These are phyloP conservation scores for Carcinoscorpius rotundicauda DNA, from an alignment of 1,140 invertebrate species.

Conservation along the genomic window DNA sequence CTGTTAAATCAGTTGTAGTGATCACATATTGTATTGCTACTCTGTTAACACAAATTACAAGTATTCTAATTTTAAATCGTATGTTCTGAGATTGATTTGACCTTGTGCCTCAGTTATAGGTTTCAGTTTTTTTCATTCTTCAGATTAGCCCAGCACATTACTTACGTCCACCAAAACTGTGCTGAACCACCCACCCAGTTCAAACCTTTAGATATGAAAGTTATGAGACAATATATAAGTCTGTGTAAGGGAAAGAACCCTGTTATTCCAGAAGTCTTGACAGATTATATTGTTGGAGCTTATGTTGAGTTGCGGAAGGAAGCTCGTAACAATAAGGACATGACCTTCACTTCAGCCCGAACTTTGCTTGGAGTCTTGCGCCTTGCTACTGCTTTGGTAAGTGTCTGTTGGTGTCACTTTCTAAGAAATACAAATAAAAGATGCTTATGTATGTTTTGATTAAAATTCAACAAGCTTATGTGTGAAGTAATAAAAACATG, in stretches of 20 bases:
- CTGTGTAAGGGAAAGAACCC: slow-evolving; percentile 84
- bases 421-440: too few relatives aligned
- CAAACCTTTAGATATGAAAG: slow-evolving; percentile 75
- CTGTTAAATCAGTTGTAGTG: too few relatives aligned
- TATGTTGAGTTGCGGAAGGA: slow-evolving; percentile 91
- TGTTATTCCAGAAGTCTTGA: slow-evolving; percentile 66
- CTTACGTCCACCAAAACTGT: slow-evolving; percentile 90
- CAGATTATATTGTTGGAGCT: slow-evolving; percentile 82
- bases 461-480: too few relatives aligned
- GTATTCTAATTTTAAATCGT: too few relatives aligned
- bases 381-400: slow-evolving; percentile 76
- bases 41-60: too few relatives aligned
- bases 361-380: slow-evolving; percentile 88
- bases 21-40: too few relatives aligned
- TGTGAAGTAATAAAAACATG: too few relatives aligned
- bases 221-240: slow-evolving; percentile 87
- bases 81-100: too few relatives aligned
- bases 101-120: too few relatives aligned
- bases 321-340: slow-evolving; percentile 76
- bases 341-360: slow-evolving; percentile 87
- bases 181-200: slow-evolving; percentile 64
- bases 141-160: slow-evolving; percentile 90
- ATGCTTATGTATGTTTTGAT: too few relatives aligned
- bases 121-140: background rate
- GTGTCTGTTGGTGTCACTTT: slow-evolving; percentile 11